Base-by-base conservation (phyloP, 2,797 vertebrate species). In the Bradypodion ventrale region DNA sequence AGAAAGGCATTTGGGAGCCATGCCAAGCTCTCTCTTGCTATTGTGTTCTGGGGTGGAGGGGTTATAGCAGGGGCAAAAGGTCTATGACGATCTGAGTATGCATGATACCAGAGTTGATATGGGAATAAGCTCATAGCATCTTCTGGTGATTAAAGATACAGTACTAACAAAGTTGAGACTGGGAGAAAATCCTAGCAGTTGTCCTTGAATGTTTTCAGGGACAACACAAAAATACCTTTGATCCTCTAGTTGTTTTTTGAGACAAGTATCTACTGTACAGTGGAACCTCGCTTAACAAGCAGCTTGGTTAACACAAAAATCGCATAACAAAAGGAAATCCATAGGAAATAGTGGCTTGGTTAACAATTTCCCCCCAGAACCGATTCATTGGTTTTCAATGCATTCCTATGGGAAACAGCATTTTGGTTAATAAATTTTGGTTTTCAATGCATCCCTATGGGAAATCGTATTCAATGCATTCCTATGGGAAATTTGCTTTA, bases 1-100 rank as follows among this genome's bases (percentile, higher is more conserved):
- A 75, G 87, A 65, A 60, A 52, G 68, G 79, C 27, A 60, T 60
- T 63, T 75, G 83, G 82, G 86, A 85, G 52, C 27, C 32, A 9
- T 1, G 49, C 87, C 79, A 84, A 66, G 21, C 44, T 19, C 62
- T 12, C 29, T 19, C 35, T n/a, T 29, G 74, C 85, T 73, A 35
- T 21, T 25, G 70, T 75, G 62, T 59, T 56, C 73, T 12, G 23
- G 65, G 65, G 42, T 52, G 69, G 82, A 69, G 65, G 59, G 56
- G 78, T 42, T 13, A 29, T 9, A 25, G 59, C 44, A 35, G 25
- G 62, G 66, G 75, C 68, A 8, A 27, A 78, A 78, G 49, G 66
- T 5, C 16, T 9, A 7, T 75, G 78, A 32, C 59, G 1, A 16
- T 37, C 2, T 37, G 8, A 49, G 56, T 49, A 8, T n/a, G 0